phyloP scores from a whole-genome alignment of 2,113 vertebrate genomes.

The Podiceps cristatus region DNA sequence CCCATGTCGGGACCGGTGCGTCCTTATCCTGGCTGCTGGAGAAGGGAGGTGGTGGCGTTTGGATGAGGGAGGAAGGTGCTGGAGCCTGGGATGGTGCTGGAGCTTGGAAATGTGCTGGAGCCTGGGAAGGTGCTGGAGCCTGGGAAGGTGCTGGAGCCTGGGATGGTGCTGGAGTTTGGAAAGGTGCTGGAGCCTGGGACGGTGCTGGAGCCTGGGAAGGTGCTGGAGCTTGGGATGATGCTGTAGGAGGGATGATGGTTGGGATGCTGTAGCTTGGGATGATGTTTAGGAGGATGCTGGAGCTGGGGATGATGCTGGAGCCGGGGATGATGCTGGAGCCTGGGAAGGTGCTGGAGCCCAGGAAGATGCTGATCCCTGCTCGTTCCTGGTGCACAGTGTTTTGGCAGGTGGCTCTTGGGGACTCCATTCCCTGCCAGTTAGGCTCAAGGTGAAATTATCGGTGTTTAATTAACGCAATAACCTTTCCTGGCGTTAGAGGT shows the following conservation, averaged over 20 bases:
- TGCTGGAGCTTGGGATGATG: not conserved
- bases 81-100: too few species aligned
- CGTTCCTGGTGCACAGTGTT: not conserved
- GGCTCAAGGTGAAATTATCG: not conserved
- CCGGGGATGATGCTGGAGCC: not conserved
- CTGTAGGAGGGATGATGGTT: not conserved
- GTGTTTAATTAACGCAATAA: not conserved
- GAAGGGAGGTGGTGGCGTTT: not conserved
- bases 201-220: not conserved
- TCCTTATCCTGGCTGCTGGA: accelerated
- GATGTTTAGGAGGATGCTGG: not conserved
- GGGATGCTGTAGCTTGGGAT: not conserved
- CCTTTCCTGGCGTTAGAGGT: not conserved
- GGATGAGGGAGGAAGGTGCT: not conserved
- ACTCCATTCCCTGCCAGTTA: not conserved
- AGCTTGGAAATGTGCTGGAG: not conserved
- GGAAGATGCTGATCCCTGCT: not conserved
- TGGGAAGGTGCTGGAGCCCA: not conserved
- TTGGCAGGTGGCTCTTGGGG: not conserved
- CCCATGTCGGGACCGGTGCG: accelerated
- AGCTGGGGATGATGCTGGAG: accelerated
- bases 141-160: accelerated
- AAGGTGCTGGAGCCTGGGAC: accelerated
- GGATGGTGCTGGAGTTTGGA: accelerated
- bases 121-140: accelerated